A percentile compares a stretch with the other conserved stretches of the same genome.
Evolutionary conservation across 2,113 vertebrate species (phyloP).

Genomic region (Bos taurus): DNA sequence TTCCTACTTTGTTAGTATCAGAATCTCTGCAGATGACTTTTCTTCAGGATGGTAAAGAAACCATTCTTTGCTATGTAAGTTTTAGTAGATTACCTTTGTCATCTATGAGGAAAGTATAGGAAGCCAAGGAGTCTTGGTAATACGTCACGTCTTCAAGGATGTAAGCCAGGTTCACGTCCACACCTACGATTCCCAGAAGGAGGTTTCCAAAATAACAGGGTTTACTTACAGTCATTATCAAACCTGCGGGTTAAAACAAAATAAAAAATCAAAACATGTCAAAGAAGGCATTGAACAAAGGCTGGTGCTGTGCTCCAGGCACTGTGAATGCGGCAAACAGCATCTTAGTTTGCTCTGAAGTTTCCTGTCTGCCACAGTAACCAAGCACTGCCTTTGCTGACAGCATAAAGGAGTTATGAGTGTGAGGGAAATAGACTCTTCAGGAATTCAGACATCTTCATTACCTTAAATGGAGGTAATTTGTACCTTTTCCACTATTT

Average conservation of each 20-base stretch:
- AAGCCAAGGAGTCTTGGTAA: constrained; percentile 97
- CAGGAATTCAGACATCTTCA: neutral
- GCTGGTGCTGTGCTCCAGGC: neutral
- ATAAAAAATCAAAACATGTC: neutral
- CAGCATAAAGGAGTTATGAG: neutral
- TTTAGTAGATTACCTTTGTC: constrained; percentile 90
- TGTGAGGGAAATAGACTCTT: neutral
- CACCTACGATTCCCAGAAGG: constrained; percentile 96
- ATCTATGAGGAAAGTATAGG: constrained; percentile 98
- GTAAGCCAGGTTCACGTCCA: constrained; percentile 97
- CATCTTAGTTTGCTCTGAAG: neutral
- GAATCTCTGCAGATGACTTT: neutral
- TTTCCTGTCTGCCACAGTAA: neutral
- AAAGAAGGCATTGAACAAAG: neutral
- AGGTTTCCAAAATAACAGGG: constrained; percentile 98
- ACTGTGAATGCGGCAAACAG: neutral
- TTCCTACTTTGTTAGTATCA: neutral
- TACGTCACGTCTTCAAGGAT: constrained; percentile 99
- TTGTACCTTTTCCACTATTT: neutral
- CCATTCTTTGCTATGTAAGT: neutral
- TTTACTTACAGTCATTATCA: constrained; percentile 98
- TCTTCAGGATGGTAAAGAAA: neutral
- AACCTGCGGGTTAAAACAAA: constrained; percentile 80
- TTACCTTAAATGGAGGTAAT: neutral
- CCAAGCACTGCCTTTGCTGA: neutral